Base-by-base conservation (phyloP, 2,113 vertebrate genomes). In the Cairina moschata region DNA sequence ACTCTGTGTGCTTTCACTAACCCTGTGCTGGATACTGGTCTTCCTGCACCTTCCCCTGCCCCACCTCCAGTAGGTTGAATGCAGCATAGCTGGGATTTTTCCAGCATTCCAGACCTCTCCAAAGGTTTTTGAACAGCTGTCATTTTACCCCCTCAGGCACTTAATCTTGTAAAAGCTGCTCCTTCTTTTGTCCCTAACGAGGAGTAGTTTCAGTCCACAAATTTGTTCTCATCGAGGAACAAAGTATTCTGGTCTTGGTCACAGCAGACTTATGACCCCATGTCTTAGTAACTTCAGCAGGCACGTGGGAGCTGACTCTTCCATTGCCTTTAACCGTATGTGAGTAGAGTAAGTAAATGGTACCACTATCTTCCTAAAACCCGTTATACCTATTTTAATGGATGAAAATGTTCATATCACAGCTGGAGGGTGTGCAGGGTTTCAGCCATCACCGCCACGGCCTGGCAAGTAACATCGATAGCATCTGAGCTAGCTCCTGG, bases 311-410 rank as follows among this genome's bases (percentile, higher is more conserved):
- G 31, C 9, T 86, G 26, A 28, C 16, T 83, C 17, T 58, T 63
- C 46, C 46, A 56, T 34, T 72, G 34, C 62, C 42, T 76, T 58
- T 21, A 56, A 2, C 66, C 0, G 0, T 50, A 12, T 0, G 0
- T 15, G 48, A 86, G 34, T 59, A 40, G 42, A 56, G 34, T 55
- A 8, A 62, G 14, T 48, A 69, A n/a, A 36, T 26, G 17, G 15
- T 32, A 9, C 67, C 22, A n/a, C 46, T 48, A 34, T 54, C 38
- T 34, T 54, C 25, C n/a, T 73, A 10, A 31, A 28, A 72, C 23
- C 9, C 36, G 28, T 38, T 72, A 21, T 28, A 72, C 21, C 36
- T 32, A 55, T 36, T 73, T 55, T 21, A 20, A 25, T 22, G 29
- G 28, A 31, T 32, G 28, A 31, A 22, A 56, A 38, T 22, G 8